Percentiles rank a stretch among this genome's conserved stretches.
phyloP scores from a whole-genome alignment of 2,888 invertebrate species.

The Chrysina gloriosa region DNA sequence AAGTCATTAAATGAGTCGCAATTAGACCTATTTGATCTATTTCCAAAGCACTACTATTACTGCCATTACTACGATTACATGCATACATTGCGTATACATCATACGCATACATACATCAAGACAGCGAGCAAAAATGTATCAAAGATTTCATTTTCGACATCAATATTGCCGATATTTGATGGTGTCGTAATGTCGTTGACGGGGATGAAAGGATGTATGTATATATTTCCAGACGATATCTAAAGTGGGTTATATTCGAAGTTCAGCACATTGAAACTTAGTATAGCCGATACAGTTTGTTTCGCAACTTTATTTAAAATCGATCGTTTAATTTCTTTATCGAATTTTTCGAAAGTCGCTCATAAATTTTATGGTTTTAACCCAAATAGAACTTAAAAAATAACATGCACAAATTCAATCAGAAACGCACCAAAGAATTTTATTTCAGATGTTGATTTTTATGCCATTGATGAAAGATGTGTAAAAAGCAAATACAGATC shows the following conservation, averaged over 20 bases:
- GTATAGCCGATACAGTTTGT: background rate
- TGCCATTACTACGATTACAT: slow-evolving; percentile 29
- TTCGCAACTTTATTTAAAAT: background rate
- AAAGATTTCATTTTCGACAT: slow-evolving; percentile 26
- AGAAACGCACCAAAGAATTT: no score
- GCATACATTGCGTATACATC: slow-evolving; percentile 29
- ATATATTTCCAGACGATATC: slow-evolving; percentile 23
- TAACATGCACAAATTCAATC: background rate
- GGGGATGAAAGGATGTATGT: slow-evolving; percentile 21
- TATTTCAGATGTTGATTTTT: background rate
- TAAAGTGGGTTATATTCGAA: slow-evolving; percentile 24
- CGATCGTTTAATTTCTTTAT: background rate
- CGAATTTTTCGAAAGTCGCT: slow-evolving; percentile 8
- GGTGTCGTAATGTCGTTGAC: slow-evolving; percentile 9
- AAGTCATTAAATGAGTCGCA: slow-evolving; percentile 37
- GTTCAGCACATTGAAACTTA: slow-evolving; percentile 19
- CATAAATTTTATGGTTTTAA: background rate
- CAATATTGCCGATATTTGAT: slow-evolving; percentile 26
- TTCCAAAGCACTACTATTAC: slow-evolving; percentile 31
- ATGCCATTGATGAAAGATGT: background rate
- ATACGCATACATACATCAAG: slow-evolving; percentile 27
- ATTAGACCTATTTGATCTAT: slow-evolving; percentile 41
- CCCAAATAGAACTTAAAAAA: background rate
- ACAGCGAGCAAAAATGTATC: slow-evolving; percentile 27
- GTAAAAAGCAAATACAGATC: background rate